These are phyloP conservation scores for Diabrotica virgifera DNA, from an alignment of 1,140 invertebrate genomes.

Conservation along the genomic window DNA sequence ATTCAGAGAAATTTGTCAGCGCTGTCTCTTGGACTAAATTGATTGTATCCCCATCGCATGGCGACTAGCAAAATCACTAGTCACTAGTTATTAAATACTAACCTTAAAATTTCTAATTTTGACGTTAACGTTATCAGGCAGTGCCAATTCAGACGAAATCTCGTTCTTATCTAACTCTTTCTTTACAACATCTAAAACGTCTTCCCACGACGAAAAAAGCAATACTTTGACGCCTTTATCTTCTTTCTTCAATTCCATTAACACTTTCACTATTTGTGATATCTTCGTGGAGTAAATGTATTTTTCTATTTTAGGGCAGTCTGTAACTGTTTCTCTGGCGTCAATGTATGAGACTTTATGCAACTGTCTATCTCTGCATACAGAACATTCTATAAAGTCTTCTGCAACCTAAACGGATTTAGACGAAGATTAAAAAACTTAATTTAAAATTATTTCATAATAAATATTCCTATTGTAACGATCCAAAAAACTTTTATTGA, in stretches of 20 bases:
- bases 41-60: too few species aligned
- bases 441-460: too few species aligned
- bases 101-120: conserved; percentile 59
- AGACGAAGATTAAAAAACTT: too few species aligned
- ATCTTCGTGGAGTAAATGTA: conserved; percentile 74
- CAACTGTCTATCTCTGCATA: conserved; percentile 62
- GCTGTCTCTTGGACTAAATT: too few species aligned
- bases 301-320: conserved; percentile 43
- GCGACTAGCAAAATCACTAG: too few species aligned
- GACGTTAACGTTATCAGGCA: conserved; percentile 40
- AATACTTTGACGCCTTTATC: conserved; percentile 65
- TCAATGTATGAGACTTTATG: conserved; percentile 62
- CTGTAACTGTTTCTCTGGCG: conserved; percentile 38
- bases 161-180: conserved; percentile 61
- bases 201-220: conserved; percentile 71
- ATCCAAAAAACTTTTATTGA: too few species aligned
- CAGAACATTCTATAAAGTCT: conserved; percentile 54
- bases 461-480: too few species aligned
- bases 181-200: conserved; percentile 61
- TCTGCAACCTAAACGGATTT: not conserved
- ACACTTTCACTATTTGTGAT: conserved; percentile 59
- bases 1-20: too few species aligned
- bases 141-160: conserved; percentile 46
- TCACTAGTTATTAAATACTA: too few species aligned
- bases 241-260: conserved; percentile 57